Percentiles rank a stretch among this genome's conserved stretches.
Conservation (phyloP, 2,888 invertebrate genomes). For the Deilephila porcellus region DNA sequence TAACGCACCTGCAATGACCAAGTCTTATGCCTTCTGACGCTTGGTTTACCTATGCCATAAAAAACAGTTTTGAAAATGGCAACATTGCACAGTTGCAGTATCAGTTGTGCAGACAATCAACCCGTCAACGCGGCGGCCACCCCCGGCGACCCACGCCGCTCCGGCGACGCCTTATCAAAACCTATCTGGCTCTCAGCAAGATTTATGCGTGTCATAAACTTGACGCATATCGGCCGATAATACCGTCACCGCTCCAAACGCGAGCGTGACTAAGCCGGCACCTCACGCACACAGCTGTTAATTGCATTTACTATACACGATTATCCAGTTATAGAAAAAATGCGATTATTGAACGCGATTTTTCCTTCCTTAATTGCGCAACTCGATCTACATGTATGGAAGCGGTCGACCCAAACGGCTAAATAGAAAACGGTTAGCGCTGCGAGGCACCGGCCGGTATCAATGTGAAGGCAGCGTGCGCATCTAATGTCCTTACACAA, state of each 20-base stretch:
- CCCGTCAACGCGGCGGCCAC: slow-evolving; percentile 45
- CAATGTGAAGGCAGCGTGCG: slow-evolving; percentile 40
- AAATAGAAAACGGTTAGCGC: slow-evolving; percentile 54
- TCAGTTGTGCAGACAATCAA: slow-evolving; percentile 38
- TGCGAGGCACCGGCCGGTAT: slow-evolving; percentile 47
- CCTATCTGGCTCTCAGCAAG: slow-evolving; percentile 49
- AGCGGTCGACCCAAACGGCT: slow-evolving; percentile 43
- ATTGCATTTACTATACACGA: slow-evolving; percentile 34
- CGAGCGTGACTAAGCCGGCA: slow-evolving; percentile 48
- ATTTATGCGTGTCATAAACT: slow-evolving; percentile 63
- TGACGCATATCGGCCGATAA: slow-evolving; percentile 59
- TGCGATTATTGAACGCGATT: slow-evolving; percentile 13
- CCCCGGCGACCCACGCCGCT: slow-evolving; percentile 44
- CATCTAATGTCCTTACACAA: slow-evolving; percentile 58
- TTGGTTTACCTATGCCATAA: no score
- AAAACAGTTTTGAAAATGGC: not conserved
- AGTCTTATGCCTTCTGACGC: no score
- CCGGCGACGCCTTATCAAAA: slow-evolving; percentile 43
- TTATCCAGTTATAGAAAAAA: slow-evolving; percentile 27
- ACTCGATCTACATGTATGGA: slow-evolving; percentile 38
- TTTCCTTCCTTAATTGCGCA: slow-evolving; percentile 29
- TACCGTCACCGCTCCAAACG: slow-evolving; percentile 43
- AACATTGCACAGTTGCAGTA: slow-evolving; percentile 32
- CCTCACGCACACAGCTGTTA: slow-evolving; percentile 33
- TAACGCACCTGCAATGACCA: no score